Evolutionary conservation across 64 coral and sea anemone genomes (phyloP).

Genomic region (Stichodactyla helianthus): DNA sequence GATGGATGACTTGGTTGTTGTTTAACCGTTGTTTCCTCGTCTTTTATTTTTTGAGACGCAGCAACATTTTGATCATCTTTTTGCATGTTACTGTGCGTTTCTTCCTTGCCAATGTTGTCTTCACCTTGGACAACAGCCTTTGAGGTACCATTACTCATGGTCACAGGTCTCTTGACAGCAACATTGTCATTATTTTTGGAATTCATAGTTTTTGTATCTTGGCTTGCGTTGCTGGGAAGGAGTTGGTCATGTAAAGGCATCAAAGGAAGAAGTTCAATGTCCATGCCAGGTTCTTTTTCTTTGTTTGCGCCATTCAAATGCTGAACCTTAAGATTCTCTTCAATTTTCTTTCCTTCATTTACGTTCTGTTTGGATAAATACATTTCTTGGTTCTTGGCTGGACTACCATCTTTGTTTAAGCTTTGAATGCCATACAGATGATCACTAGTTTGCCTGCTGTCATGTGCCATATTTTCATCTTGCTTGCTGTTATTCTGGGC

Average conservation of each 20-base stretch:
- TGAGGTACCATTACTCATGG: background rate
- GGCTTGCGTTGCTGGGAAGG: background rate
- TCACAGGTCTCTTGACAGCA: background rate
- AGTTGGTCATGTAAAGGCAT: background rate
- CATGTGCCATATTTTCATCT: background rate
- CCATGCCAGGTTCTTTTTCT: background rate
- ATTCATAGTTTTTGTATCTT: background rate
- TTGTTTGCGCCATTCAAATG: background rate
- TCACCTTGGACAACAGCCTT: background rate
- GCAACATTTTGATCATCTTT: background rate
- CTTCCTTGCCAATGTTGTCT: background rate
- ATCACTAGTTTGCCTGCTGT: background rate
- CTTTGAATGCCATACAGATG: background rate
- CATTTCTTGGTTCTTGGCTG: background rate
- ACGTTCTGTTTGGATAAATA: background rate
- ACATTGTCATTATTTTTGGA: background rate
- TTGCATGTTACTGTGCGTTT: background rate
- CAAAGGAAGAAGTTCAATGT: background rate
- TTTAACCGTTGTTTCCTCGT: background rate
- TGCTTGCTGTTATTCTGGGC: background rate
- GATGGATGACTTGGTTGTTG: background rate
- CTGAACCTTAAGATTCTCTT: background rate
- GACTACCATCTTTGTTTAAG: background rate
- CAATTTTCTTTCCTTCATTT: background rate
- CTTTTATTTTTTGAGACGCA: background rate